phyloP scores from a whole-genome alignment of 2,888 invertebrate species.

The Drepana falcataria region DNA sequence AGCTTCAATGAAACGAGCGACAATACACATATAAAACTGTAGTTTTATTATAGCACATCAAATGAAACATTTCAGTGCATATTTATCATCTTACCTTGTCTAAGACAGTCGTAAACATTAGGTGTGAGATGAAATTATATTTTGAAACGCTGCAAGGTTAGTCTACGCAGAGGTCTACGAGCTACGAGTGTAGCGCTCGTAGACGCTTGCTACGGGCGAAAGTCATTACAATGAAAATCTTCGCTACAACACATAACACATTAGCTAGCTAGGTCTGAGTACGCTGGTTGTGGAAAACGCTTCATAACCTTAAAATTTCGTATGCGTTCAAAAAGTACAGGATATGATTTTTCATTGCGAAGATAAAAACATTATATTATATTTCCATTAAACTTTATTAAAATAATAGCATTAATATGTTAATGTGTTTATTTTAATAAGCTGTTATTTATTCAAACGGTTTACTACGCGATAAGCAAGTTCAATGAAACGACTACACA shows the following conservation, averaged over 20 bases:
- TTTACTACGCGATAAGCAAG: no score
- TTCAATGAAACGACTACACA: no score
- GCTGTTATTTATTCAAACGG: no score
- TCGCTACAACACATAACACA: slow-evolving; percentile 32
- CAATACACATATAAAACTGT: not conserved
- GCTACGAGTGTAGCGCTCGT: slow-evolving; percentile 53
- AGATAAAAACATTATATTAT: no score
- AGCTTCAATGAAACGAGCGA: not conserved
- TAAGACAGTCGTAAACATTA: not conserved
- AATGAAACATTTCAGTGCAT: not conserved
- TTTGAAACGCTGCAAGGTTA: slow-evolving; percentile 22
- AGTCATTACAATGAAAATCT: slow-evolving; percentile 45
- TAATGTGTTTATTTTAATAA: no score
- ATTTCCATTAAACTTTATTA: no score
- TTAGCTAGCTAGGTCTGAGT: not conserved
- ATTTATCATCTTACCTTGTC: not conserved
- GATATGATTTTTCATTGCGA: no score
- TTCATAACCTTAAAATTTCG: no score
- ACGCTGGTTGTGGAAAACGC: not conserved
- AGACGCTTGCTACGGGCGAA: slow-evolving; percentile 52
- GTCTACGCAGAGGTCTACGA: slow-evolving; percentile 54
- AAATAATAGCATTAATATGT: no score
- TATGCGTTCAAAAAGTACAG: no score
- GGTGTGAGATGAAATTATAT: slow-evolving; percentile 5
- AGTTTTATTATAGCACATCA: not conserved